Percentiles rank a stretch among this genome's conserved stretches.
These are phyloP conservation scores for Mechanitis mazaeus DNA, from an alignment of 2,888 invertebrate species.

Conservation along the genomic window DNA sequence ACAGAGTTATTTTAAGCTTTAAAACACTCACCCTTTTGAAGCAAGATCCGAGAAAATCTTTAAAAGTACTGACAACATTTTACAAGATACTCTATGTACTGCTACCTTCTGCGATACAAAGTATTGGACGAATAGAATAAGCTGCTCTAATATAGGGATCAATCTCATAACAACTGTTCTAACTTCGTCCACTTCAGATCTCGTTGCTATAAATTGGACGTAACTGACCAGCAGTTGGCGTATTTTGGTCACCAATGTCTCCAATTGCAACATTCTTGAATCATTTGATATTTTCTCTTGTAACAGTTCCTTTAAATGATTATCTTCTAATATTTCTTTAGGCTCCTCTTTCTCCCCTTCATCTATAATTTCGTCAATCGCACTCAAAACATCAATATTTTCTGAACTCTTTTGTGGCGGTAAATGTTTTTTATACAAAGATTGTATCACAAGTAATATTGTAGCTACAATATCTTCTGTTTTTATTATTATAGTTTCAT, in stretches of 20 bases:
- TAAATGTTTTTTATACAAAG: conserved; percentile 65
- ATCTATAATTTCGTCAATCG: conserved; percentile 58
- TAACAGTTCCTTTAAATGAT: conserved; percentile 81
- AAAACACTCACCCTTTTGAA: conserved; percentile 77
- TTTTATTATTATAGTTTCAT: conserved; percentile 38
- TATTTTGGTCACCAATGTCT: conserved; percentile 59
- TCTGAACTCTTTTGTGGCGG: conserved; percentile 41
- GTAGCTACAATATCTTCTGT: conserved; percentile 61
- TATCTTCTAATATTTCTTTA: conserved; percentile 75
- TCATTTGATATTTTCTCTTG: conserved; percentile 79
- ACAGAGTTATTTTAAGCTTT: conserved; percentile 3
- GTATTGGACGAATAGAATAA: conserved; percentile 84
- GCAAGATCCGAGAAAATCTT: conserved; percentile 91
- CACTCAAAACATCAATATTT: conserved; percentile 50
- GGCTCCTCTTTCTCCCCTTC: conserved; percentile 57
- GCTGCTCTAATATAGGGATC: conserved; percentile 86
- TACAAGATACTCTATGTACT: conserved; percentile 86
- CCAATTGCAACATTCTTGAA: conserved; percentile 76
- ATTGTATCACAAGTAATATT: conserved; percentile 52
- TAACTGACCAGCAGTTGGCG: conserved; percentile 57
- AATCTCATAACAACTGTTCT: conserved; percentile 63
- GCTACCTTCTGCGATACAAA: conserved; percentile 87
- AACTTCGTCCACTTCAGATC: conserved; percentile 39
- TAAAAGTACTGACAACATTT: conserved; percentile 88
- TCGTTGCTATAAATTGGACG: conserved; percentile 56